phyloP scores from a whole-genome alignment of 2,888 invertebrate species.

The Leptinotarsa haldemani region DNA sequence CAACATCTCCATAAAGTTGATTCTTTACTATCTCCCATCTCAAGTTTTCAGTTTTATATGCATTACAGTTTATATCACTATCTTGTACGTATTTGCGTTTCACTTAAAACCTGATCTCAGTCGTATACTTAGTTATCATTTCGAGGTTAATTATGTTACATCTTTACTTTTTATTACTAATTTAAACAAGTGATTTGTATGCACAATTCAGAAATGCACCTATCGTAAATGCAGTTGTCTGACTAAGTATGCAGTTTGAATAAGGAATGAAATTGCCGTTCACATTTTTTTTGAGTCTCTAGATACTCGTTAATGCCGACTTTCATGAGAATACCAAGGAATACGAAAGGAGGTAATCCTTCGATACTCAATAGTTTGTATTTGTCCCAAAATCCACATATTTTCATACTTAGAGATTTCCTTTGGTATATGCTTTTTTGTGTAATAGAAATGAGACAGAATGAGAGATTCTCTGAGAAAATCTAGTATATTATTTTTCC shows the following conservation, averaged over 20 bases:
- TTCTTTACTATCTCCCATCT: neutral
- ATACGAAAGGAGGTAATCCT: no score
- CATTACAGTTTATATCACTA: slow-evolving; percentile 5
- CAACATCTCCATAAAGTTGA: neutral
- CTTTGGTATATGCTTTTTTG: no score
- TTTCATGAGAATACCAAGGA: no score
- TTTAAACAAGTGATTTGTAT: slow-evolving; percentile 9
- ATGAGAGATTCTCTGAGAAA: no score
- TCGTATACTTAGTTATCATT: slow-evolving; percentile 4
- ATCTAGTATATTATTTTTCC: no score
- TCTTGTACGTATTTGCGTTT: slow-evolving; percentile 1
- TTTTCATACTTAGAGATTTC: no score
- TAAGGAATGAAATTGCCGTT: neutral
- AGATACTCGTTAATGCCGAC: no score
- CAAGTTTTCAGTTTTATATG: slow-evolving; percentile 8
- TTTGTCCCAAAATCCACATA: no score
- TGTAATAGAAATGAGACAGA: no score
- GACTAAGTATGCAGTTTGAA: neutral
- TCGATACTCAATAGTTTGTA: no score
- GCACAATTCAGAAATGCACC: neutral
- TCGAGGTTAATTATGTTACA: slow-evolving; percentile 10
- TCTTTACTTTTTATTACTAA: slow-evolving; percentile 11
- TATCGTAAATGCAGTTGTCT: slow-evolving; percentile 9
- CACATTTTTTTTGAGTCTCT: neutral
- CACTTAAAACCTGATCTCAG: neutral